A percentile compares a stretch with the other conserved stretches of the same genome.
These are phyloP conservation scores for Pantherophis guttatus DNA, from an alignment of 2,113 vertebrate species.

Conservation along the genomic window DNA sequence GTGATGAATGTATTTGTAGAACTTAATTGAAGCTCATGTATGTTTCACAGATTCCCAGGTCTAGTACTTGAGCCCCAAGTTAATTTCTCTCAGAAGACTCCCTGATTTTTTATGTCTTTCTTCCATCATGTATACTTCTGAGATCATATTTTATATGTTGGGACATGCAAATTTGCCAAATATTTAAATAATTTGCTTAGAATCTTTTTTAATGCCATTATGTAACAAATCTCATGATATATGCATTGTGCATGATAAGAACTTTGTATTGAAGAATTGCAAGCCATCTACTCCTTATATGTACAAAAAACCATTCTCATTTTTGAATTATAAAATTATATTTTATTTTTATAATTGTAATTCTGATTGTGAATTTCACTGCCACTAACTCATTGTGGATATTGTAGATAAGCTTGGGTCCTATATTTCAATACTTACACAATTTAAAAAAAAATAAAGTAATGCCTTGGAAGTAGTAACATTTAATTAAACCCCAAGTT, in stretches of 20 bases:
- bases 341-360: conserved; percentile 57
- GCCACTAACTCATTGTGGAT: conserved; percentile 44
- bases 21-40: conserved; percentile 45
- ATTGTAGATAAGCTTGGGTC: conserved; percentile 41
- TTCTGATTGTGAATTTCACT: conserved; percentile 39
- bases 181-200: conserved; percentile 47
- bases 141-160: conserved; percentile 35
- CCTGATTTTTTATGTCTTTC: conserved; percentile 37
- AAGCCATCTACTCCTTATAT: conserved; percentile 38
- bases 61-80: conserved; percentile 37
- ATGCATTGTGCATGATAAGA: conserved; percentile 51
- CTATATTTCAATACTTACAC: conserved; percentile 52
- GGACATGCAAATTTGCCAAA: conserved; percentile 32
- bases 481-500: conserved; percentile 48
- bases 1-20: conserved; percentile 14
- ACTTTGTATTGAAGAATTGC: conserved; percentile 45
- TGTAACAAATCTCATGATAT: conserved; percentile 55
- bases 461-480: conserved; percentile 26
- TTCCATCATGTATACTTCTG: conserved; percentile 35
- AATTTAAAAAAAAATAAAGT: conserved; percentile 45
- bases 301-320: conserved; percentile 3
- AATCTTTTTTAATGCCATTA: conserved; percentile 52
- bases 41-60: conserved; percentile 34
- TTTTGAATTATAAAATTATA: conserved; percentile 47
- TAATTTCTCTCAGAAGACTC: conserved; percentile 31